A percentile compares a stretch with the other conserved stretches of the same genome.
Evolutionary conservation across 2,113 vertebrate genomes (phyloP).

Genomic region (Epinephelus lanceolatus): DNA sequence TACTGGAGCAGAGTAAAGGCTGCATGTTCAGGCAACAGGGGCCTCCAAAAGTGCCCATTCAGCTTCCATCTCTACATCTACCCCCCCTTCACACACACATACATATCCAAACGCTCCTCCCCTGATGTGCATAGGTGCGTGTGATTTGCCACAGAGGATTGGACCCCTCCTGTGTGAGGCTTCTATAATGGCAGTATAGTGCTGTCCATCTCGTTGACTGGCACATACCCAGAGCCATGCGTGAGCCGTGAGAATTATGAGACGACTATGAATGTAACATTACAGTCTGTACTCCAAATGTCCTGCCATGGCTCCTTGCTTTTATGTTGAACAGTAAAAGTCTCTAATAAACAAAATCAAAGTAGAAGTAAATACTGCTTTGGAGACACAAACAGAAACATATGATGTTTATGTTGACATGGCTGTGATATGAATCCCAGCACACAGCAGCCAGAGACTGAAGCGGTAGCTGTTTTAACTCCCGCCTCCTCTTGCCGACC

Average conservation of each 20-base stretch:
- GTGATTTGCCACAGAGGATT: constrained; percentile 60
- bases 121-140: constrained; percentile 65
- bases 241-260: constrained; percentile 61
- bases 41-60: constrained; percentile 69
- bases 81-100: constrained; percentile 16
- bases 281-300: constrained; percentile 43
- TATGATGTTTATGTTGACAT: constrained; percentile 72
- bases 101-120: constrained; percentile 35
- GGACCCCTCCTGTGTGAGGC: constrained; percentile 53
- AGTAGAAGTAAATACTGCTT: constrained; percentile 71
- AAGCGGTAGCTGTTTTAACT: constrained; percentile 52
- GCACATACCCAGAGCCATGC: constrained; percentile 55
- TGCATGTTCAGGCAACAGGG: constrained; percentile 67
- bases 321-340: constrained; percentile 72
- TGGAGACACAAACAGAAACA: constrained; percentile 67
- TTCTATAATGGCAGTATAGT: constrained; percentile 42
- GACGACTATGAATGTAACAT: constrained; percentile 37
- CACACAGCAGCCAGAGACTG: constrained; percentile 34
- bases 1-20: constrained; percentile 57
- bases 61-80: constrained; percentile 54
- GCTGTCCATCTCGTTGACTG: constrained; percentile 65
- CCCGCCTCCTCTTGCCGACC: background rate
- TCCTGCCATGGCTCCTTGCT: constrained; percentile 60
- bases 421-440: constrained; percentile 62
- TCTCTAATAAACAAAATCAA: constrained; percentile 79